Conservation (phyloP, 2,797 vertebrate genomes). For the Atherinosoma microstoma region DNA sequence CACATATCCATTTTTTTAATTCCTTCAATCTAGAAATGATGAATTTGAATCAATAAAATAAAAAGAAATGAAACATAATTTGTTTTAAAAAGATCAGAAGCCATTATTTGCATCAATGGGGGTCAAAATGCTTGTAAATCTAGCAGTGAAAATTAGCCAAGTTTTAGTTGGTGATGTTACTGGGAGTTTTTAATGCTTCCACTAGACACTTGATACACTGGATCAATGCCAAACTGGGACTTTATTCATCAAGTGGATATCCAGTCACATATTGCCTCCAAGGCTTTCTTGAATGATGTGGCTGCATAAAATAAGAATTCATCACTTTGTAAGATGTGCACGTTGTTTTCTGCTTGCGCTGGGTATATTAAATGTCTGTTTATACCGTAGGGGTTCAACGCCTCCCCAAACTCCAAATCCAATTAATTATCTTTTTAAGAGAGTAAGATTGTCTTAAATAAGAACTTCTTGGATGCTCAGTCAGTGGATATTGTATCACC, state of each 20-base stretch:
- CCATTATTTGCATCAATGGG: too few relatives aligned
- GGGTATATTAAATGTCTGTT: background rate
- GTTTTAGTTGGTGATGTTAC: background rate
- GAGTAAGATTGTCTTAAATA: background rate
- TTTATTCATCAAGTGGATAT: background rate
- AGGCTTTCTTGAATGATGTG: too few relatives aligned
- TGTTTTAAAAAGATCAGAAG: too few relatives aligned
- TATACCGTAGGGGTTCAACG: background rate
- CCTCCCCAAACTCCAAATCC: background rate
- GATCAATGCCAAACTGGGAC: background rate
- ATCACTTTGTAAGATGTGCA: too few relatives aligned
- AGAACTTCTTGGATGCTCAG: background rate
- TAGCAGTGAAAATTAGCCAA: background rate
- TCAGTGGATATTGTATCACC: conserved; percentile 14
- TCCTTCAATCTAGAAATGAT: too few relatives aligned
- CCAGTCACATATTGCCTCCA: background rate
- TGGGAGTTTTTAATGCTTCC: background rate
- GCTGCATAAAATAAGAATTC: background rate
- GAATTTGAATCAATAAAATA: too few relatives aligned
- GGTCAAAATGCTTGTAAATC: background rate
- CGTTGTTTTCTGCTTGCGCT: background rate
- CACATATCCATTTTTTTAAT: too few relatives aligned
- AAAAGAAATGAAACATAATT: too few relatives aligned
- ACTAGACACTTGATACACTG: background rate
- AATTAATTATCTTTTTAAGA: background rate